Percentiles rank a stretch among this genome's conserved stretches.
Evolutionary conservation across 2,888 invertebrate species (phyloP).

Genomic region (Cylloceria caligata): DNA sequence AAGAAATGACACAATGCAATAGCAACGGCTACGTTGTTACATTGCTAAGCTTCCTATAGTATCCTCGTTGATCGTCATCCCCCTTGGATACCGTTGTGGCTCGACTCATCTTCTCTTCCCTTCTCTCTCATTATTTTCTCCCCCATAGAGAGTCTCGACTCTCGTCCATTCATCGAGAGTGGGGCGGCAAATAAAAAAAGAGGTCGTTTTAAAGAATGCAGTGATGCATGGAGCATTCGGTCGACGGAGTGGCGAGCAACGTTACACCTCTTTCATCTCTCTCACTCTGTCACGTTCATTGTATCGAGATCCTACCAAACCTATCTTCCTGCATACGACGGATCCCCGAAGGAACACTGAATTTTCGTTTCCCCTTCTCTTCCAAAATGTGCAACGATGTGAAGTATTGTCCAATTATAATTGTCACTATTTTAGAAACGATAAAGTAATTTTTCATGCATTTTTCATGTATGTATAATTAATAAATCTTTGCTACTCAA

Average conservation of each 20-base stretch:
- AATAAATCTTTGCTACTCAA: no score
- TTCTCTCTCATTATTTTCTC: conserved; percentile 58
- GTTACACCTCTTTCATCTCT: conserved; percentile 24
- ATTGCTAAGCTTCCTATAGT: conserved; percentile 61
- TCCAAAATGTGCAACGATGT: neutral
- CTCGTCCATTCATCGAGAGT: conserved; percentile 77
- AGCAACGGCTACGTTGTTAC: conserved; percentile 65
- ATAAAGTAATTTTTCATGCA: conserved; percentile 19
- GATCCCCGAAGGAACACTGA: conserved; percentile 73
- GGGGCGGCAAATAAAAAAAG: conserved; percentile 74
- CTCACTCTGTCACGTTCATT: conserved; percentile 72
- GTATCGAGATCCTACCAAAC: conserved; percentile 73
- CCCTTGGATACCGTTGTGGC: conserved; percentile 59
- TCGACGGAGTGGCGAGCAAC: conserved; percentile 63
- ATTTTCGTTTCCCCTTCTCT: neutral
- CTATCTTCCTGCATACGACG: conserved; percentile 79
- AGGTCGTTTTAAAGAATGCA: conserved; percentile 83
- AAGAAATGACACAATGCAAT: conserved; percentile 83
- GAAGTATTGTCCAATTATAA: neutral
- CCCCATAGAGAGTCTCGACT: conserved; percentile 64
- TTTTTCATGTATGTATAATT: neutral
- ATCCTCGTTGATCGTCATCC: conserved; percentile 70
- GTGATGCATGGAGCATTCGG: conserved; percentile 79
- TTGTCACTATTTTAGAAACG: neutral
- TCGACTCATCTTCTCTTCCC: conserved; percentile 60